Base-by-base conservation (phyloP, 2,113 vertebrate genomes). In the Polyodon spathula region DNA sequence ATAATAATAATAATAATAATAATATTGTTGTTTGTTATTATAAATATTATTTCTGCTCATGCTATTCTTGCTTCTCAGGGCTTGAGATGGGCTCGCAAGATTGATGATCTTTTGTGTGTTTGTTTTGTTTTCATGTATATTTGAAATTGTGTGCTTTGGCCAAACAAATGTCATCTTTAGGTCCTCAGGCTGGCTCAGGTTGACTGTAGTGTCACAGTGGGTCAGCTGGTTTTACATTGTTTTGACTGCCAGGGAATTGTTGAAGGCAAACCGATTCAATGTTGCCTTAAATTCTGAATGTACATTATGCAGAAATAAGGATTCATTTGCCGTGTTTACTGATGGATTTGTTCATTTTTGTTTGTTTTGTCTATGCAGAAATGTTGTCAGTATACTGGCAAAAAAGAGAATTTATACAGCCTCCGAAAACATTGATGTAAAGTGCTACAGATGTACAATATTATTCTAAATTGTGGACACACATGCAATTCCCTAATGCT, bases 271-370 rank as follows among this genome's bases (percentile, higher is more conserved):
- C 7, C 39, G 6, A 56, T 46, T 39, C 14, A n/a, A n/a, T 40
- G 16, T 12, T 56, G 43, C 41, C 54, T 46, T 54, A 50, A 52
- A 16, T 38, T 52, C 4, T 2, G 11, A 15, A 1, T 17, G n/a
- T 53, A 44, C 40, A 43, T 40, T 42, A 50, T 57, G 43, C 56
- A 43, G 62, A 40, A 37, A 56, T n/a, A 48, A 58, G 40, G 12
- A 59, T 53, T 37, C 12, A 58, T 16, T 14, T 17, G 46, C 48
- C 52, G 15, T 58, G 62, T 58, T 16, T 53, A 37, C 48, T 37
- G 50, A 64, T 43, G 40, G 62, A 55, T 56, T 64, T 63, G 52
- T 6, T 38, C 51, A 58, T 50, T 2, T 50, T 50, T 50, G n/a
- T n/a, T n/a, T n/a, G n/a, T n/a, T n/a, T n/a, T n/a, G n/a, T 54